Evolutionary conservation across 2,888 invertebrate species (phyloP), one percentile per base, ranked within the genome.

Genomic region (Leptopilina syphax): DNA sequence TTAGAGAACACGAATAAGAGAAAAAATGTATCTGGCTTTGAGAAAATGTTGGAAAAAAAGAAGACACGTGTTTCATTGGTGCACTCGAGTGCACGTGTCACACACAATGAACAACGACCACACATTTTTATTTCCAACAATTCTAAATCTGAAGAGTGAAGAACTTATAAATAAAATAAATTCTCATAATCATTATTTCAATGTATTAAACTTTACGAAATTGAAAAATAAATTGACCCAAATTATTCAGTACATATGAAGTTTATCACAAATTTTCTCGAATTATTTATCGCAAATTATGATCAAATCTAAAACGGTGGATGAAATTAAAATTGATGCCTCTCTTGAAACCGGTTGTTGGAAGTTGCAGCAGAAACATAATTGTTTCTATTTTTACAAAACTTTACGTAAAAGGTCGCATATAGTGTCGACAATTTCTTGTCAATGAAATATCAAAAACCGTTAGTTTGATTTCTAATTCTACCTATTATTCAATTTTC

Each of bases 131-230:
- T 50, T 50, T 50, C 24, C 7, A n/a, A 34, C 24, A 73, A 57
- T 73, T 73, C 73, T 73, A 57, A 73, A 73, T 73, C 34, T 12
- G 4, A 27, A 70, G 44, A 73, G 3, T 57, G 54, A 7, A 34
- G 3, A 34, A 34, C 34, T 34, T 34, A 2, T 34, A 34, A 34
- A 34, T 34, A 63, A 63, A 24, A 63, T 27, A 34, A 27, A 57
- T n/a, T 34, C 12, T 54, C 27, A 4, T 27, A 9, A 24, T 50
- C 13, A 50, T 54, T 13, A 9, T 8, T 70, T 27, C 3, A 2
- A 47, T 24, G 0, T 68, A 34, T 44, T 0, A 44, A 44, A 44
- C 44, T 44, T 44, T 44, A 27, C 27, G 27, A 27, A 27, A 27
- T 3, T 27, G 0, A 27, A 27, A 27, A 27, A 27, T 27, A 34